Evolutionary conservation across 2,888 invertebrate species (phyloP), one percentile per base, ranked within the genome.

Genomic region (Athalia rosae): DNA sequence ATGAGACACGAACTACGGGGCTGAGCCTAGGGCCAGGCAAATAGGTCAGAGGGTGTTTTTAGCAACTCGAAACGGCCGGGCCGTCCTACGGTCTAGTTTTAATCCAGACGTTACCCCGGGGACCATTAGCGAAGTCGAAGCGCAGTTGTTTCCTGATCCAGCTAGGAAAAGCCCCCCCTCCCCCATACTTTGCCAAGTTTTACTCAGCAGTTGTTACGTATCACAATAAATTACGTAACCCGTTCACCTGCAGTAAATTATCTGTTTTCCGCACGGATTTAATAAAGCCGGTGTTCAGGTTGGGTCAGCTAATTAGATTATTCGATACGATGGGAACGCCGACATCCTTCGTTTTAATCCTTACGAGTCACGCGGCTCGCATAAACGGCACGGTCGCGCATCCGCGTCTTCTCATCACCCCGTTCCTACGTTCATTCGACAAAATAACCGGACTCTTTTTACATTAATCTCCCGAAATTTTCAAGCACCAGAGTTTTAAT

Each of bases 341-440:
- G 77, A 73, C 62, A 71, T 77, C 11, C 77, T 62, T 71, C 48
- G 45, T 73, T 77, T 73, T 77, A 61, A 77, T 73, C 71, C 63
- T 9, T 11, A 28, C 5, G 13, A 4, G 53, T 4, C 71, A 71
- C 45, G 58, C n/a, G 71, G 15, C 9, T 11, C 67, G 67, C 13
- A 58, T 50, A 9, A 15, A 15, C 28, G 28, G 28, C 28, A 28
- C 28, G 28, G 1, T 28, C 28, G 28, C 28, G 2, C 28, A 28
- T 28, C 28, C 28, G 28, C 28, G 28, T 28, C 28, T 28, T 28
- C 28, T 28, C 28, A 28, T n/a, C n/a, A n/a, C n/a, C n/a, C 28
- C 28, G 28, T 28, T 28, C 28, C 28, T 28, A 28, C 28, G 28
- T 28, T 28, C n/a, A 28, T 28, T 28, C 28, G 28, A 28, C 28